Evolutionary conservation across 2,888 invertebrate genomes (phyloP), one percentile per base, ranked within the genome.

Genomic region (Koerneria pararmatus): DNA sequence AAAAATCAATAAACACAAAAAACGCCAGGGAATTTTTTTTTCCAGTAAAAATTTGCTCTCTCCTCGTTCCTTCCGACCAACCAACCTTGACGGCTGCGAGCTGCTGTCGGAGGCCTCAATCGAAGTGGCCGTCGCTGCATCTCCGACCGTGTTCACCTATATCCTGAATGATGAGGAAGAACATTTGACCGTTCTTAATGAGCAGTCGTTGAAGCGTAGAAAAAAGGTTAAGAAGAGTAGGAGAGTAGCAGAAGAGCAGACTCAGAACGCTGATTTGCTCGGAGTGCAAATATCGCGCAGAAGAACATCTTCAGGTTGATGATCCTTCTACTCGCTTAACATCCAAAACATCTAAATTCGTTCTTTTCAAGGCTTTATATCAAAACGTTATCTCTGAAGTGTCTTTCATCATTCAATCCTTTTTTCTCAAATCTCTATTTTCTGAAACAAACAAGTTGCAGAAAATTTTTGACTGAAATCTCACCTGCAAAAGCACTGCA

Each of bases 181-280:
- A 49, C 48, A 49, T 22, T 49, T 4, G 48, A 61, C 19, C n/a
- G 48, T 1, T 61, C 61, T 3, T 22, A 15, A 19, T 48, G 49
- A 24, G 49, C 61, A 8, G 61, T 31, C 1, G 59, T n/a, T 59
- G 22, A 73, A 68, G 8, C 41, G 59, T 2, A 72, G 72, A 51
- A 72, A 71, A 35, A 56, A 66, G 37, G 19, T 65, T n/a, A 74
- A 74, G 56, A 73, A 73, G 67, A 74, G 71, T 63, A 74, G 73
- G 64, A 63, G 57, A 4, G 49, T 15, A 34, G 29, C 35, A 53
- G 73, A 71, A 49, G 71, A 75, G 19, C 68, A 32, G 5, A 69
- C 48, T 1, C 61, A 68, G n/a, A 60, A 56, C n/a, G 49, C 60
- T 22, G 66, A 59, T 11, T 60, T 65, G 3, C 64, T 68, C 6